Conservation (phyloP, 1,140 invertebrate species). For the Oscheius sp. region DNA sequence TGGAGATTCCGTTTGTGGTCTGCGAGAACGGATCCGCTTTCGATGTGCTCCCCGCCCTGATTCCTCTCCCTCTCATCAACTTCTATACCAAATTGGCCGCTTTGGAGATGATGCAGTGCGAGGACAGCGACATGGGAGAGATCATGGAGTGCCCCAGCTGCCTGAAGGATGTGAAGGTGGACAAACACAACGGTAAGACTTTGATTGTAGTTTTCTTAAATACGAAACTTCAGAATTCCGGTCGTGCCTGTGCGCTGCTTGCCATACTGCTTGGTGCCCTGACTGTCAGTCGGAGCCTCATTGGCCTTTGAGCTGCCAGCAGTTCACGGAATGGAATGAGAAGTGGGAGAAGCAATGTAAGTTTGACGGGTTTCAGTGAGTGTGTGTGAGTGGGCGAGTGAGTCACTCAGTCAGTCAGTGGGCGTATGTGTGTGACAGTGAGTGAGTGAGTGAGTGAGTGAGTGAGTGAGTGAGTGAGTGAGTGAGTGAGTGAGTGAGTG, state of each 20-base stretch:
- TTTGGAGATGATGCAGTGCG: slow-evolving; percentile 10
- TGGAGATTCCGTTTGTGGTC: slow-evolving; percentile 26
- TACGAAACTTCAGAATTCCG: not conserved
- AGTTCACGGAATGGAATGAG: slow-evolving; percentile 7
- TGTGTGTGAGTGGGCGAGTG: too few relatives aligned
- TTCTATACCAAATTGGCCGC: slow-evolving; percentile 28
- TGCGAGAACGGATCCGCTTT: slow-evolving; percentile 15
- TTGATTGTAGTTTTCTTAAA: not conserved
- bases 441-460: too few relatives aligned
- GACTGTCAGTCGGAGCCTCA: slow-evolving; percentile 21
- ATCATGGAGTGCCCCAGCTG: slow-evolving; percentile 14
- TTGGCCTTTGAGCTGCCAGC: slow-evolving; percentile 22
- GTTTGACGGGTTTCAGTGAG: too few relatives aligned
- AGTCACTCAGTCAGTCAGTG: too few relatives aligned
- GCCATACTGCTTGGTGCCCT: slow-evolving; percentile 25
- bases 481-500: too few relatives aligned
- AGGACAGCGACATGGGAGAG: slow-evolving; percentile 21
- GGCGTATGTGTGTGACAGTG: too few relatives aligned
- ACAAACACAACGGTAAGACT: not conserved
- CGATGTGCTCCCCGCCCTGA: slow-evolving; percentile 29
- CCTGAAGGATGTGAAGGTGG: slow-evolving; percentile 17
- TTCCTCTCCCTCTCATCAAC: slow-evolving; percentile 29
- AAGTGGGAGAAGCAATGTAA: slow-evolving; percentile 29
- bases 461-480: too few relatives aligned
- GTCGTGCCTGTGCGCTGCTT: slow-evolving; percentile 8